Conservation (phyloP, 2,113 vertebrate genomes). For the Carassius gibelio region DNA sequence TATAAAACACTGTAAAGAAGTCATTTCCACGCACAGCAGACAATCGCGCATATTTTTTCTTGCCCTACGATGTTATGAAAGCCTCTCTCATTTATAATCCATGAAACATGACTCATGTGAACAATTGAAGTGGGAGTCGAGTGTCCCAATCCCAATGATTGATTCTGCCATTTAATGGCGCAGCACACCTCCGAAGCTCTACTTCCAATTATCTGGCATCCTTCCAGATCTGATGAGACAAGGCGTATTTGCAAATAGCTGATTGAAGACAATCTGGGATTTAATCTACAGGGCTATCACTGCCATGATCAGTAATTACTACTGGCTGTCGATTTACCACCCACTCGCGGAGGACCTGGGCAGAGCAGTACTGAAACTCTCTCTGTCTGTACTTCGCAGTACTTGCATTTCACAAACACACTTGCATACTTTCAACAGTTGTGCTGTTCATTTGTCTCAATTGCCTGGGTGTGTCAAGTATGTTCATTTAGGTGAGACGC, state of each 20-base stretch:
- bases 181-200: conserved; percentile 44
- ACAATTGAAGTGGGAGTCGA: conserved; percentile 61
- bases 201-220: conserved; percentile 58
- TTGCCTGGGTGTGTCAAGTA: conserved; percentile 35
- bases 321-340: conserved; percentile 72
- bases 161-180: conserved; percentile 46
- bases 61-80: neutral
- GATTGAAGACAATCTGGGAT: conserved; percentile 72
- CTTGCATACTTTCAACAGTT: conserved; percentile 11
- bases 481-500: conserved; percentile 41
- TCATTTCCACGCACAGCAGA: neutral
- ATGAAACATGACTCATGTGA: conserved; percentile 46
- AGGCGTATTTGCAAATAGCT: conserved; percentile 62
- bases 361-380: conserved; percentile 27
- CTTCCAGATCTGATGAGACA: conserved; percentile 64
- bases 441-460: conserved; percentile 50
- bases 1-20: conserved; percentile 1
- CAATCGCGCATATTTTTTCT: neutral
- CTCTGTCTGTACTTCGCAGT: neutral
- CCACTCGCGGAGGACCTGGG: conserved; percentile 32
- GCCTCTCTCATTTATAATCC: conserved; percentile 42
- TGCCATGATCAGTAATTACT: conserved; percentile 77
- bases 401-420: conserved; percentile 21
- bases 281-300: conserved; percentile 72
- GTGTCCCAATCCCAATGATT: conserved; percentile 58